Evolutionary conservation across 2,888 invertebrate genomes (phyloP).

Genomic region (Tillus elongatus): DNA sequence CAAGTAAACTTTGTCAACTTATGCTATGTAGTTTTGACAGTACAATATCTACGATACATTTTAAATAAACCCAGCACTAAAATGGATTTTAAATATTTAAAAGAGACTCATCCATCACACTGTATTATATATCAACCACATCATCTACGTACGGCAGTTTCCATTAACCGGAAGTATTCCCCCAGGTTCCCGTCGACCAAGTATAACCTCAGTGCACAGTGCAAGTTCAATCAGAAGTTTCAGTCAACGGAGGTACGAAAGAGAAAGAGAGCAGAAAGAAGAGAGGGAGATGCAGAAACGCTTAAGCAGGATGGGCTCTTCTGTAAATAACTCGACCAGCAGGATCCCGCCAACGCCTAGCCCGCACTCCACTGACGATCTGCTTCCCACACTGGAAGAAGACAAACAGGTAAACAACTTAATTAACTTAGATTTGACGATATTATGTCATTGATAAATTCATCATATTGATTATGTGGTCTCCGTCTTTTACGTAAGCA

Average conservation of each 20-base stretch:
- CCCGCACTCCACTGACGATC: conserved; percentile 75
- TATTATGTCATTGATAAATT: too few relatives aligned
- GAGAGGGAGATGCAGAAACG: conserved; percentile 70
- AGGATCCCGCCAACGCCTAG: conserved; percentile 63
- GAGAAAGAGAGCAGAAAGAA: conserved; percentile 73
- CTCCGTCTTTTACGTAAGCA: too few relatives aligned
- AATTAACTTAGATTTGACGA: background rate
- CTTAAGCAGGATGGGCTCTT: conserved; percentile 52
- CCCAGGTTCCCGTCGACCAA: conserved; percentile 77
- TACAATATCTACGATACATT: too few relatives aligned
- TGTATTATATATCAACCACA: background rate
- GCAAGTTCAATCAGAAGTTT: conserved; percentile 75
- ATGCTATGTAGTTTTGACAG: too few relatives aligned
- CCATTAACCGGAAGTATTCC: background rate
- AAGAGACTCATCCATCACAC: too few relatives aligned
- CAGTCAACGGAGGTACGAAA: conserved; percentile 69
- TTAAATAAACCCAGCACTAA: too few relatives aligned
- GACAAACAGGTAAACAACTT: conserved; percentile 56
- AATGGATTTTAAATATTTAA: too few relatives aligned
- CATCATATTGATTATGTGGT: too few relatives aligned
- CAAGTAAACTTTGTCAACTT: too few relatives aligned
- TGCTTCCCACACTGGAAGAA: conserved; percentile 71
- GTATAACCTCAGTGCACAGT: conserved; percentile 78
- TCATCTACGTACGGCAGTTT: too few relatives aligned
- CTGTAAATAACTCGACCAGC: conserved; percentile 46